phyloP scores from a whole-genome alignment of 2,888 invertebrate species.

The Perizoma flavofasciatum region DNA sequence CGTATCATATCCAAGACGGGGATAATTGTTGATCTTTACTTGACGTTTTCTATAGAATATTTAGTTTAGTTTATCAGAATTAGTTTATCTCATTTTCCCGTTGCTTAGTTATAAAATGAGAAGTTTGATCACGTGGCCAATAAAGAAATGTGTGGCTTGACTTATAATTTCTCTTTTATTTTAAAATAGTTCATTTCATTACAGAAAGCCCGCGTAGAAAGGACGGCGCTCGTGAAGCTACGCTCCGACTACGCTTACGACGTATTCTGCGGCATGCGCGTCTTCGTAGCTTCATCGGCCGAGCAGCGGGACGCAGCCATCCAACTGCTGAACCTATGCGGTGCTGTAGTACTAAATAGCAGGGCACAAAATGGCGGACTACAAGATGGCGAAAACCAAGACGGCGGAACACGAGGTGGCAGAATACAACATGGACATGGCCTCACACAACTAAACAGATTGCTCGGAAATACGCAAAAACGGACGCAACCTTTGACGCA shows the following conservation, averaged over 20 bases:
- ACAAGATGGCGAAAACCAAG: slow-evolving; percentile 40
- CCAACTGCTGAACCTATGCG: slow-evolving; percentile 62
- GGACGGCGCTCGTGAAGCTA: slow-evolving; percentile 55
- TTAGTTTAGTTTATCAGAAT: no score
- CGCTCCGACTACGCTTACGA: slow-evolving; percentile 67
- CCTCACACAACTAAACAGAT: slow-evolving; percentile 25
- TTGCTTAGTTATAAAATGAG: no score
- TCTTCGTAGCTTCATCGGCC: slow-evolving; percentile 48
- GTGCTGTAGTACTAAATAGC: slow-evolving; percentile 51
- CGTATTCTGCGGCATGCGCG: slow-evolving; percentile 64
- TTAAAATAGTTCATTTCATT: slow-evolving; percentile 29
- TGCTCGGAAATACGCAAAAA: slow-evolving; percentile 13
- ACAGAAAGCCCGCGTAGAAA: slow-evolving; percentile 72
- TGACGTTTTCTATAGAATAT: no score
- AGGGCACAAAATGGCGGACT: slow-evolving; percentile 24
- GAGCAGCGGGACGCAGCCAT: slow-evolving; percentile 57
- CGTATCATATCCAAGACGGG: no score
- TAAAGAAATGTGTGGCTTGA: no score
- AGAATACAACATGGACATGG: slow-evolving; percentile 25
- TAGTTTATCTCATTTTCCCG: no score
- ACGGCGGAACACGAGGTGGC: slow-evolving; percentile 28
- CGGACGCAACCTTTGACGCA: slow-evolving; percentile 7
- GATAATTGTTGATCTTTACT: no score
- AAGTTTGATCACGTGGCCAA: no score
- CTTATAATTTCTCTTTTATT: no score